A percentile compares a stretch with the other conserved stretches of the same genome.
Conservation (phyloP, 2,888 invertebrate genomes). For the Bellardia pandia region DNA sequence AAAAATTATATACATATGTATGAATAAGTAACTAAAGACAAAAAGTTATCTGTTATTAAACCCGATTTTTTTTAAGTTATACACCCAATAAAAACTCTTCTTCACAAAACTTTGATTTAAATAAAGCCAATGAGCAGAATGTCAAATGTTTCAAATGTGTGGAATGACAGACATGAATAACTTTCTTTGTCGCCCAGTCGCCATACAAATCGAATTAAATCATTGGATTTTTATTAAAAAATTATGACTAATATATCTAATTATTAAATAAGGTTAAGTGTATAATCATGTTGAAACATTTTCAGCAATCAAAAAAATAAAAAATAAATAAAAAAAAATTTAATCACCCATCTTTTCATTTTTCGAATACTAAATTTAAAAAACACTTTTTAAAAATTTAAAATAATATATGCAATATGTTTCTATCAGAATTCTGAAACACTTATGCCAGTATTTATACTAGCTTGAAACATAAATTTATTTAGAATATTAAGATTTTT, state of each 20-base stretch:
- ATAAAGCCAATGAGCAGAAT: too few species aligned
- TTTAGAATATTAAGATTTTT: constrained; percentile 8
- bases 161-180: too few species aligned
- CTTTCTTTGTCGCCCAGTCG: too few species aligned
- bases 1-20: too few species aligned
- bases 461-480: constrained; percentile 31
- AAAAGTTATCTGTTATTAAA: too few species aligned
- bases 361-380: not conserved
- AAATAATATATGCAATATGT: not conserved
- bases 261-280: constrained; percentile 22
- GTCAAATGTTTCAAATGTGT: too few species aligned
- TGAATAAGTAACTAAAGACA: too few species aligned
- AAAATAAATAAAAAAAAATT: not conserved
- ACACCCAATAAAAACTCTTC: too few species aligned
- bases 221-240: constrained; percentile 1
- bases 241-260: not conserved
- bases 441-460: not conserved
- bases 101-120: too few species aligned
- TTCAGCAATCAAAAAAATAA: not conserved
- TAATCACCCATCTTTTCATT: not conserved
- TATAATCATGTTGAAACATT: constrained; percentile 22
- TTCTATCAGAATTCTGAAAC: too few species aligned
- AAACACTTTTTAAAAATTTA: not conserved
- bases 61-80: too few species aligned
- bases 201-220: too few species aligned